Evolutionary conservation across 2,113 vertebrate species (phyloP), one percentile per base, ranked within the genome.

Genomic region (Terrapene triunguis): DNA sequence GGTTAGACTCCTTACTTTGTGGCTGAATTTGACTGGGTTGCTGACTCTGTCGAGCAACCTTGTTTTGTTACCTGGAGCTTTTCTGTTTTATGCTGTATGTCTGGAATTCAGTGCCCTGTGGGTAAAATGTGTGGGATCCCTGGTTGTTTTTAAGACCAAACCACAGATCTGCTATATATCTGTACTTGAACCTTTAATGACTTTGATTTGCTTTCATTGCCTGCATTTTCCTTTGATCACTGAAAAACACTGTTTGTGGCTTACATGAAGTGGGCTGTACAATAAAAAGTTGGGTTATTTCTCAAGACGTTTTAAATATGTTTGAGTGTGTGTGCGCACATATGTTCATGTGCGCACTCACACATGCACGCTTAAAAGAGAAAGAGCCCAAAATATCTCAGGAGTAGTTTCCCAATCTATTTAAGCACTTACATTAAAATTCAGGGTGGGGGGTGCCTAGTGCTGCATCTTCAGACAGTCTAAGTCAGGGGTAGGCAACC

Each of bases 361-460:
- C 87, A 89, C 90, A 88, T 5, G 90, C 90, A 84, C 92, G 1
- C 65, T 88, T 86, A 95, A 93, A 42, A 80, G 57, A 3, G 0
- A 82, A 82, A 0, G 1, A 80, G n/a, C 25, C 16, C 92, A 76
- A 94, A 94, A 69, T n/a, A n/a, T n/a, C 62, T n/a, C 85, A 74
- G 62, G 84, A 93, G 79, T 95, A 14, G 12, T 42, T 94, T 94
- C 59, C 19, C n/a, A 27, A 53, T 86, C 83, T 95, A 76, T 91
- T 96, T 95, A 92, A 93, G 17, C n/a, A 82, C 42, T 93, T 95
- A 42, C 84, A 62, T 95, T 94, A 83, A 79, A 91, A 88, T 94
- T 96, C 76, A 55, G 82, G 59, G 3, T 25, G 10, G 90, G 57
- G 53, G 48, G n/a, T 92, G 89, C 11, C 91, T 84, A 79, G 38